A percentile compares a stretch with the other conserved stretches of the same genome.
phyloP scores from a whole-genome alignment of 2,113 vertebrate genomes.

The Lophochroa leadbeateri region DNA sequence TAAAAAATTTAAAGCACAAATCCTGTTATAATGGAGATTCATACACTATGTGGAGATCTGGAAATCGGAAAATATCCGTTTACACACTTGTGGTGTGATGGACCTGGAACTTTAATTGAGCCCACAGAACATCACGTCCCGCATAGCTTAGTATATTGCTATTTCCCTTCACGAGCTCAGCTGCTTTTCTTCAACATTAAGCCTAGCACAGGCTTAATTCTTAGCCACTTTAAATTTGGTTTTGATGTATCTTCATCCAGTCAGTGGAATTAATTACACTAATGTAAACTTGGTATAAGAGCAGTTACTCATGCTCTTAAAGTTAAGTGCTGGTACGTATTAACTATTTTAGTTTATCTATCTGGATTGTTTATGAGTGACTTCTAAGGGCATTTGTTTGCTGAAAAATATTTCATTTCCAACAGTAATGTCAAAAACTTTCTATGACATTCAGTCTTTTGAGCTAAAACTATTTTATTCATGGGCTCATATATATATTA shows the following conservation, averaged over 20 bases:
- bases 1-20: background rate
- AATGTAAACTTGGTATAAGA: background rate
- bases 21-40: background rate
- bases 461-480: background rate
- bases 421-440: background rate
- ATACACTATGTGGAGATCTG: background rate
- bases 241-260: background rate
- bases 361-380: background rate
- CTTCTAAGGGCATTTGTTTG: background rate
- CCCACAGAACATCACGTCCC: background rate
- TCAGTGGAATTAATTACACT: background rate
- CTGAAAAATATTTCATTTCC: background rate
- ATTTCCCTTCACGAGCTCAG: background rate
- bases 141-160: background rate
- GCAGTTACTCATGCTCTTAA: background rate
- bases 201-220: background rate
- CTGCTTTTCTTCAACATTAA: background rate
- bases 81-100: background rate
- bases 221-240: background rate
- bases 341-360: background rate
- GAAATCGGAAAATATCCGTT: background rate
- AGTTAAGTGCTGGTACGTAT: background rate
- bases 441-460: background rate
- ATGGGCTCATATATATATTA: accelerated
- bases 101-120: background rate